Conservation (phyloP, 2,888 invertebrate species). For the Steinernema scapterisci region DNA sequence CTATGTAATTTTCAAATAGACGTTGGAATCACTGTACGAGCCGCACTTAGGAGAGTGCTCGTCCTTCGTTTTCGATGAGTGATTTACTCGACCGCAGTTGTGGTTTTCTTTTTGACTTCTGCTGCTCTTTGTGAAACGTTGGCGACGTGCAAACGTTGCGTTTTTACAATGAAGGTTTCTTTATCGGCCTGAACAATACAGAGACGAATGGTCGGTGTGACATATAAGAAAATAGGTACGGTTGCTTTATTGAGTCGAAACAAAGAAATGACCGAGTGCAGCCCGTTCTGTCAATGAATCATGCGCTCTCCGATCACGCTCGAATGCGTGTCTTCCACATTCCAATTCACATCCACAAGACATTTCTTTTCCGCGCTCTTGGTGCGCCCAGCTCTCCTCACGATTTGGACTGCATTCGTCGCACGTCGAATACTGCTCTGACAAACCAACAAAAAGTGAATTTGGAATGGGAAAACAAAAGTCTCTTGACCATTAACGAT, state of each 20-base stretch:
- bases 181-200: background rate
- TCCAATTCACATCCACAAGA: constrained; percentile 10
- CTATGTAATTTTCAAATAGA: too few relatives aligned
- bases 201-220: background rate
- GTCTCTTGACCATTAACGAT: background rate
- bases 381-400: background rate
- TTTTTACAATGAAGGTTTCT: too few relatives aligned
- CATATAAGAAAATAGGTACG: background rate
- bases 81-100: too few relatives aligned
- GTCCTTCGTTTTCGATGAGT: too few relatives aligned
- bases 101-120: too few relatives aligned
- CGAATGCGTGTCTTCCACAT: constrained; percentile 13
- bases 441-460: constrained; percentile 29
- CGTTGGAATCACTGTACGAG: too few relatives aligned
- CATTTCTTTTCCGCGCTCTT: background rate
- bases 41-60: too few relatives aligned
- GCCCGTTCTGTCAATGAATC: background rate
- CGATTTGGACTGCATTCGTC: constrained; percentile 12
- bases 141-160: too few relatives aligned
- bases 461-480: constrained; percentile 14
- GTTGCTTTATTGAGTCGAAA: background rate
- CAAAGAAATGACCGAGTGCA: constrained; percentile 16
- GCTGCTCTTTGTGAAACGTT: too few relatives aligned
- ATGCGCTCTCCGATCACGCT: constrained; percentile 17
- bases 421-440: background rate